These are phyloP conservation scores for Crossoptilon crossoptilon DNA, from an alignment of 2,797 vertebrate species.

Conservation along the genomic window DNA sequence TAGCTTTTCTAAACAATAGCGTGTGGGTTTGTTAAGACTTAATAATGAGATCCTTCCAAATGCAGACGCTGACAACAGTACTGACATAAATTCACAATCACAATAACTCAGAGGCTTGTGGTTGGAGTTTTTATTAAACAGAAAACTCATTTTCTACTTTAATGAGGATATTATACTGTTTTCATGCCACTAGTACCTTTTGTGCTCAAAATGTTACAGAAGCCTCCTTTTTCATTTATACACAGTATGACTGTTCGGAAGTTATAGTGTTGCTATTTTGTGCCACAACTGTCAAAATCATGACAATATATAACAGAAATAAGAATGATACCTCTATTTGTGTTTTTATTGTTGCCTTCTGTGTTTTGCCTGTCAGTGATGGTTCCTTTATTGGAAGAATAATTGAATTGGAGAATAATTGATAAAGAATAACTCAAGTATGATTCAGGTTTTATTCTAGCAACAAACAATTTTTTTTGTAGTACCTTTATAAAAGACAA, in stretches of 20 bases:
- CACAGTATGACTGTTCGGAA: background rate
- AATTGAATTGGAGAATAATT: background rate
- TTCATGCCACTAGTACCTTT: conserved; percentile 27
- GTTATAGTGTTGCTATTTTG: background rate
- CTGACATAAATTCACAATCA: conserved; percentile 17
- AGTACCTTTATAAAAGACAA: background rate
- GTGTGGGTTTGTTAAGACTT: conserved; percentile 59
- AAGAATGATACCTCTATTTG: background rate
- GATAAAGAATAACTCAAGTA: background rate
- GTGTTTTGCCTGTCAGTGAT: background rate
- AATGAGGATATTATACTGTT: conserved; percentile 23
- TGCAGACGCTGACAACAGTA: conserved; percentile 51
- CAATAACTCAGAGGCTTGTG: conserved; percentile 42
- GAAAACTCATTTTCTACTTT: conserved; percentile 51
- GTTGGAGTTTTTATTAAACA: conserved; percentile 43
- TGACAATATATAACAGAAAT: background rate
- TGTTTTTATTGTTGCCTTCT: background rate
- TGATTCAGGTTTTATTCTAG: background rate
- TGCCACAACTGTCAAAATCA: background rate
- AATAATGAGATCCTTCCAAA: conserved; percentile 61
- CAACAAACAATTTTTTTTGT: background rate
- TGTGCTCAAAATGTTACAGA: conserved; percentile 31
- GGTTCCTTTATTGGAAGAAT: background rate
- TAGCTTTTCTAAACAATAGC: conserved; percentile 33
- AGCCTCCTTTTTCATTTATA: background rate